phyloP scores from a whole-genome alignment of 2,113 vertebrate species.

The Ovis aries region ARS-UI_Ramb_v3.0 NC_056059.1:9713001-9713500 shows the following conservation, averaged over 20 bases:
- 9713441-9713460: not conserved
- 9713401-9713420: not conserved
- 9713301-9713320: not conserved
- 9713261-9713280: not conserved
- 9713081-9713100: not conserved
- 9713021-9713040: not conserved
- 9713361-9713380: rapidly evolving
- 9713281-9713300: not conserved
- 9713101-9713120: not conserved
- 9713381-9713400: not conserved
- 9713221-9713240: not conserved
- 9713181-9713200: not conserved
- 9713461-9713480: not conserved
- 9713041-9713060: not conserved
- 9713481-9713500: not conserved
- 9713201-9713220: not conserved
- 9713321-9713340: not conserved
- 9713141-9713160: not conserved
- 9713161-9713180: not conserved
- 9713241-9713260: not conserved
- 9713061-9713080: not conserved
- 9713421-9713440: not conserved
- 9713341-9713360: not conserved
- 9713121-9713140: not conserved
- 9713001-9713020: not conserved